Evolutionary conservation across 2,888 invertebrate species (phyloP).

Genomic region (Autographa gamma): DNA sequence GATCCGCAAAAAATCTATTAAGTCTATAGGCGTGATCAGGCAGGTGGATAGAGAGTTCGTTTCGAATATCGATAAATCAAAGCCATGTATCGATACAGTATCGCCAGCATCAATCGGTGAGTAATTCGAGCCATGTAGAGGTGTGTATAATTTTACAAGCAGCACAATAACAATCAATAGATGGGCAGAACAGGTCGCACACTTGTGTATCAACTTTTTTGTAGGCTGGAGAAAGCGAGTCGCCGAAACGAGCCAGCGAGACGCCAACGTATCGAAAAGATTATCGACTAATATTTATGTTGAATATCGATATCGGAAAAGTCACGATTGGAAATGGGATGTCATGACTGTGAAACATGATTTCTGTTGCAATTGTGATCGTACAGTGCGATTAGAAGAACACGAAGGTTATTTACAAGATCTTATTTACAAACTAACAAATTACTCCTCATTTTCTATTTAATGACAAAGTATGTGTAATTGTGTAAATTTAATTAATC

Average conservation of each 20-base stretch:
- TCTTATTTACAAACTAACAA: constrained; percentile 10
- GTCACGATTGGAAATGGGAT: constrained; percentile 54
- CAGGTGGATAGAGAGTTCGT: constrained; percentile 10
- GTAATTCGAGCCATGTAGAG: constrained; percentile 53
- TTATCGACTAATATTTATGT: constrained; percentile 63
- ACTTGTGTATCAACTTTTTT: constrained; percentile 70
- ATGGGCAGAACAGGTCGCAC: constrained; percentile 66
- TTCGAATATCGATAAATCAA: constrained; percentile 37
- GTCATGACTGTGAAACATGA: constrained; percentile 33
- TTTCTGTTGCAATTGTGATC: constrained; percentile 38
- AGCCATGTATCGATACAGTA: constrained; percentile 32
- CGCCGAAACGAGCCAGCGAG: constrained; percentile 59
- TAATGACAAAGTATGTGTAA: constrained; percentile 6
- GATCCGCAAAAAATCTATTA: constrained; percentile 40
- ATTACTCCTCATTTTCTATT: not conserved
- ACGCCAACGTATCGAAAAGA: constrained; percentile 56
- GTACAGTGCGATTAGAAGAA: constrained; percentile 21
- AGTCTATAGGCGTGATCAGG: constrained; percentile 10
- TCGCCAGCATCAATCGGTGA: constrained; percentile 30
- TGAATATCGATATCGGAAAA: constrained; percentile 61
- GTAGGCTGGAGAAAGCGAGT: constrained; percentile 78
- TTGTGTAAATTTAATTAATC: constrained; percentile 11
- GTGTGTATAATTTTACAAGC: constrained; percentile 55
- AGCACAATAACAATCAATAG: constrained; percentile 68
- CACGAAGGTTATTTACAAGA: constrained; percentile 18